Evolutionary conservation across 2,888 invertebrate genomes (phyloP).

Genomic region (Drosophila barbarae): DNA sequence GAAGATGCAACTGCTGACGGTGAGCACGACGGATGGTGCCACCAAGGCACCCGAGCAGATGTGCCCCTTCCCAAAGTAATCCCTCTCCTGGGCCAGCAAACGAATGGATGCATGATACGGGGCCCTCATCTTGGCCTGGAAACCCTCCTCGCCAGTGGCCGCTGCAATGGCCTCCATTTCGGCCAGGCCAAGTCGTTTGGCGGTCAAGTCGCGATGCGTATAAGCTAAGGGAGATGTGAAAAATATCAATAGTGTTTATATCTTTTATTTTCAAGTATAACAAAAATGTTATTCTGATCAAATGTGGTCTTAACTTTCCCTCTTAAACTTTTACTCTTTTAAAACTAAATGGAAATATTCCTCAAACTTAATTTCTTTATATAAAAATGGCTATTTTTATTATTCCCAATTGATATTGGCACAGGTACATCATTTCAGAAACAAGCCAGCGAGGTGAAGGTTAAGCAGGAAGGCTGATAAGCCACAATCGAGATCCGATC

Average conservation of each 20-base stretch:
- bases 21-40: slow-evolving; percentile 73
- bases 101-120: slow-evolving; percentile 77
- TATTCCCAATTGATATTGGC: not conserved
- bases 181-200: slow-evolving; percentile 41
- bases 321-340: not conserved
- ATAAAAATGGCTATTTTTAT: not conserved
- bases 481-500: slow-evolving; percentile 23
- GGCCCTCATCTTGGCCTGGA: slow-evolving; percentile 26
- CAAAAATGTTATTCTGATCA: too few relatives aligned
- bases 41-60: slow-evolving; percentile 77
- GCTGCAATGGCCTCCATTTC: slow-evolving; percentile 27
- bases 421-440: not conserved
- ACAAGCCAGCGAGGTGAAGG: slow-evolving; percentile 13
- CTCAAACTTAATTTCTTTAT: not conserved
- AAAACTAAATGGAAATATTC: not conserved
- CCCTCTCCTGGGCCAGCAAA: slow-evolving; percentile 56
- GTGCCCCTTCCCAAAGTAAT: slow-evolving; percentile 74
- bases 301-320: too few relatives aligned
- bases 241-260: not conserved
- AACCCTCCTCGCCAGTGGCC: not conserved
- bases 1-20: slow-evolving; percentile 72
- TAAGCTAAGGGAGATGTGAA: slow-evolving; percentile 38
- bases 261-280: too few relatives aligned
- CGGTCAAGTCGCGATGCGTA: slow-evolving; percentile 51
- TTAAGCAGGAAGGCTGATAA: slow-evolving; percentile 17